These are phyloP conservation scores for Spongilla lacustris DNA, from an alignment of 37 sponge, comb jelly and placozoan species.

Conservation along the genomic window DNA sequence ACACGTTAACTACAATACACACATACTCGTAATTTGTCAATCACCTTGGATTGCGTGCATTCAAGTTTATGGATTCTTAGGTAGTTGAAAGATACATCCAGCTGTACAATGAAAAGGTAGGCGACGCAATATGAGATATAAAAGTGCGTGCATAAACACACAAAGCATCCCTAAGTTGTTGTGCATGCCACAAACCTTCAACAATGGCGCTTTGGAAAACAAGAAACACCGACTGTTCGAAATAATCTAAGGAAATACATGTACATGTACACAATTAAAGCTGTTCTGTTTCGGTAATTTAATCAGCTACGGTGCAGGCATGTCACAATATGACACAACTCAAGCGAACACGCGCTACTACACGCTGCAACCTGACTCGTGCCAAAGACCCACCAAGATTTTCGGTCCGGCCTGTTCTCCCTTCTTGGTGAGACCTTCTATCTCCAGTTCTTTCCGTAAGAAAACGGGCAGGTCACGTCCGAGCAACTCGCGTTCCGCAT, in stretches of 20 bases:
- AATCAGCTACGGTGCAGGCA: too few species aligned
- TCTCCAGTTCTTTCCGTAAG: conserved; percentile 55
- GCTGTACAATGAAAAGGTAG: conserved; percentile 8
- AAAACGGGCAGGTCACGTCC: conserved; percentile 35
- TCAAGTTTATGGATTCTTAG: conserved; percentile 53
- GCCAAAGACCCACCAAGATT: conserved; percentile 45
- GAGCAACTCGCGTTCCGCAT: conserved; percentile 41
- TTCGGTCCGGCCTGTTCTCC: conserved; percentile 65
- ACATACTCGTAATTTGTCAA: background rate
- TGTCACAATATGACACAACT: too few species aligned
- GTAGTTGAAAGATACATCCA: conserved; percentile 75
- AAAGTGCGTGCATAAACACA: background rate
- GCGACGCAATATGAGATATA: background rate
- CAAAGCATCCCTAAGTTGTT: background rate
- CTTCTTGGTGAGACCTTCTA: conserved; percentile 67
- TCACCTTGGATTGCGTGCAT: conserved; percentile 49
- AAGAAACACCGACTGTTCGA: conserved; percentile 55
- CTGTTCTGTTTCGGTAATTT: too few species aligned
- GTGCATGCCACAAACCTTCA: conserved; percentile 36
- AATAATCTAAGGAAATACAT: conserved; percentile 33
- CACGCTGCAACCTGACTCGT: too few species aligned
- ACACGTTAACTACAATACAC: background rate
- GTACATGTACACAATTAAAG: background rate
- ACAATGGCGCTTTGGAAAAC: conserved; percentile 20
- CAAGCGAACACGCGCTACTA: background rate